phyloP scores from a whole-genome alignment of 2,888 invertebrate genomes.

The Drepana falcataria region DNA sequence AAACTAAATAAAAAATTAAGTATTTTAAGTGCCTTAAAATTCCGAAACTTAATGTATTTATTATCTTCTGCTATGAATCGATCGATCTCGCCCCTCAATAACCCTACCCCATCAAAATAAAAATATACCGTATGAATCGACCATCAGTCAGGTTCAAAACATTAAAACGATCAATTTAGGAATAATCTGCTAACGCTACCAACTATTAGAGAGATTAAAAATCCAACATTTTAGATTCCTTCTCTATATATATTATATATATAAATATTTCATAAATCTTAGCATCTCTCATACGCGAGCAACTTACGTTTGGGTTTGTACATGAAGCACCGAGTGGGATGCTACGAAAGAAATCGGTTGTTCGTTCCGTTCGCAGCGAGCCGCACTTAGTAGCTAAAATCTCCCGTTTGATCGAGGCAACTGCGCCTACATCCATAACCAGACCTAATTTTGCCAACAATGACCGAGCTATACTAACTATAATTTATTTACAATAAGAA shows the following conservation, averaged over 20 bases:
- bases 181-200: slow-evolving; percentile 18
- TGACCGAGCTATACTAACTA: slow-evolving; percentile 63
- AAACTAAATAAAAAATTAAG: slow-evolving; percentile 33
- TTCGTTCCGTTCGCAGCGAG: background rate
- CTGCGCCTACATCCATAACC: slow-evolving; percentile 25
- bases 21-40: slow-evolving; percentile 37
- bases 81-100: background rate
- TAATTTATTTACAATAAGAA: slow-evolving; percentile 71
- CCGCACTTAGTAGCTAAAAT: background rate
- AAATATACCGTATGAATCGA: slow-evolving; percentile 23
- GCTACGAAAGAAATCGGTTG: background rate
- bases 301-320: slow-evolving; percentile 47
- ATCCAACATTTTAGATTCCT: slow-evolving; percentile 49
- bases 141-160: slow-evolving; percentile 36
- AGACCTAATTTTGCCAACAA: slow-evolving; percentile 48
- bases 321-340: slow-evolving; percentile 28
- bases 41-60: slow-evolving; percentile 16
- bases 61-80: background rate
- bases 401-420: slow-evolving; percentile 11
- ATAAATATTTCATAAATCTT: slow-evolving; percentile 32
- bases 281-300: slow-evolving; percentile 36
- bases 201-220: slow-evolving; percentile 33
- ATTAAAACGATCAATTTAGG: slow-evolving; percentile 22
- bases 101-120: slow-evolving; percentile 10
- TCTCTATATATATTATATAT: slow-evolving; percentile 41